phyloP scores from a whole-genome alignment of 1,140 invertebrate species.

The Goniozus legneri region DNA sequence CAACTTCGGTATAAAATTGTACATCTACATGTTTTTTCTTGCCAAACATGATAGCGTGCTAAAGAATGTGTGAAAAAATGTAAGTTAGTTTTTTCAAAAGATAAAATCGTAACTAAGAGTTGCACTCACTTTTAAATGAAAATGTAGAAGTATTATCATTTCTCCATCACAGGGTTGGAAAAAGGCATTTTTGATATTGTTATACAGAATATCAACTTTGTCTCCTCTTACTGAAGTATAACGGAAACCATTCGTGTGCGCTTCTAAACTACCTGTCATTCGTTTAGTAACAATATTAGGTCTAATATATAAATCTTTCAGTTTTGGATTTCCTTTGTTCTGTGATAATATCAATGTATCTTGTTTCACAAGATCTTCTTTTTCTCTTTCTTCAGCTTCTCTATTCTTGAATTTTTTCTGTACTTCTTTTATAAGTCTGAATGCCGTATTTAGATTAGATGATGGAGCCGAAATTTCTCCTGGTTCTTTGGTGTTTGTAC shows the following conservation, averaged over 20 bases:
- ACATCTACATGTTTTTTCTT: constrained; percentile 99
- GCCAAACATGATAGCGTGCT: constrained; percentile 98
- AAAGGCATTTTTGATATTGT: constrained; percentile 99
- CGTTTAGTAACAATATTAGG: constrained; percentile 98
- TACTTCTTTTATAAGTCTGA: constrained; percentile 97
- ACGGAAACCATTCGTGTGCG: constrained; percentile 95
- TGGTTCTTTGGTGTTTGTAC: constrained; percentile 96
- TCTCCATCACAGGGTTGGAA: constrained; percentile 99
- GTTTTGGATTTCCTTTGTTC: constrained; percentile 96
- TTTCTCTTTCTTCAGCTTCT: constrained; percentile 97
- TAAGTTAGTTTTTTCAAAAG: constrained; percentile 8
- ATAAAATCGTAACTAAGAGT: constrained; percentile 5
- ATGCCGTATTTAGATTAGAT: constrained; percentile 93
- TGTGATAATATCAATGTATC: constrained; percentile 94
- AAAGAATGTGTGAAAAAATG: too few species aligned
- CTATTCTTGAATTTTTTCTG: constrained; percentile 98
- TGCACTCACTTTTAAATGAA: constrained; percentile 84
- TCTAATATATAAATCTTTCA: constrained; percentile 97
- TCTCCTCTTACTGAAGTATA: constrained; percentile 98
- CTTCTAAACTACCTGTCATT: constrained; percentile 88
- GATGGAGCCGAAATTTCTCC: constrained; percentile 94
- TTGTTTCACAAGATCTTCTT: constrained; percentile 98
- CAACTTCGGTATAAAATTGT: constrained; percentile 99
- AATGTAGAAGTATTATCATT: constrained; percentile 99
- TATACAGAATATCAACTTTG: constrained; percentile 99